Conservation (phyloP, 2,888 invertebrate species). For the Stratiomys singularior region DNA sequence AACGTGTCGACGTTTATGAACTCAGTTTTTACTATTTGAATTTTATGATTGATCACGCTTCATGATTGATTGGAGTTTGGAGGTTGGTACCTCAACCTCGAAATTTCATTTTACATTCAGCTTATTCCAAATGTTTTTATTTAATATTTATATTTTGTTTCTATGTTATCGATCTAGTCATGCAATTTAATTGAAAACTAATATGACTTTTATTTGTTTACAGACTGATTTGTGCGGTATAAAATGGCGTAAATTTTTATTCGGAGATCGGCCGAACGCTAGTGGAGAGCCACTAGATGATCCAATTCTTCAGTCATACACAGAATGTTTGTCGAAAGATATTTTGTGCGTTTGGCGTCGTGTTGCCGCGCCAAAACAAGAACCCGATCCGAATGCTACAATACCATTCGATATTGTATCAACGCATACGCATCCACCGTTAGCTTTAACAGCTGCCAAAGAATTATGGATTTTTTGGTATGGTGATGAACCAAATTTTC, state of each 20-base stretch:
- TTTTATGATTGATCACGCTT: too few relatives aligned
- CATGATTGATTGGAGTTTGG: too few relatives aligned
- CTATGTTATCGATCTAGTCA: too few relatives aligned
- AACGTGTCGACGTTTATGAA: too few relatives aligned
- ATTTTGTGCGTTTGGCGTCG: slow-evolving; percentile 98
- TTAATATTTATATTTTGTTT: neutral
- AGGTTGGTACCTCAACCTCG: too few relatives aligned
- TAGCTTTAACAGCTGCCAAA: slow-evolving; percentile 88
- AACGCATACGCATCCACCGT: slow-evolving; percentile 75
- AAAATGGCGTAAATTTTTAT: slow-evolving; percentile 95
- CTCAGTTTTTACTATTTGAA: too few relatives aligned
- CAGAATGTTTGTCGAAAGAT: slow-evolving; percentile 91
- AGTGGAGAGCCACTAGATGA: slow-evolving; percentile 81
- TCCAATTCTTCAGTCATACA: slow-evolving; percentile 90
- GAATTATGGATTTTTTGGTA: slow-evolving; percentile 99
- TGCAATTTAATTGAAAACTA: too few relatives aligned
- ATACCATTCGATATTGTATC: slow-evolving; percentile 65
- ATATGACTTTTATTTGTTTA: slow-evolving; percentile 62
- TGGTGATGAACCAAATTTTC: slow-evolving; percentile 94
- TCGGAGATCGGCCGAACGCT: slow-evolving; percentile 74
- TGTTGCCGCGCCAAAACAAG: slow-evolving; percentile 73
- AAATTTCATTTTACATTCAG: too few relatives aligned
- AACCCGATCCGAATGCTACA: slow-evolving; percentile 65
- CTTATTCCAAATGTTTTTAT: neutral
- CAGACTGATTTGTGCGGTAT: slow-evolving; percentile 99